Conservation (phyloP, 2,888 invertebrate species). For the Drosophila sordidapex region DNA sequence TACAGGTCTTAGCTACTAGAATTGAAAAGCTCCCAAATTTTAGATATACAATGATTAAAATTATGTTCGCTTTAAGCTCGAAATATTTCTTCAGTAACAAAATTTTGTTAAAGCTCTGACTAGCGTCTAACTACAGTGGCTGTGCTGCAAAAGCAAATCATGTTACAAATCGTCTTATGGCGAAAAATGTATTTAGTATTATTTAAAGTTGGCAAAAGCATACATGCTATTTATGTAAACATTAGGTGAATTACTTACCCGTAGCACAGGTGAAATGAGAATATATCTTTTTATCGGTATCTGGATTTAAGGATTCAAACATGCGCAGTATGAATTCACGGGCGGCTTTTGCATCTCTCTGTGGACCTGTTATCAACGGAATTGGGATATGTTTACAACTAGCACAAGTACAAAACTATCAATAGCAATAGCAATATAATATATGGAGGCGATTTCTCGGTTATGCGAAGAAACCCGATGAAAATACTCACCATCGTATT, state of each 20-base stretch:
- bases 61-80: neutral
- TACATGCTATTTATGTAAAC: constrained; percentile 6
- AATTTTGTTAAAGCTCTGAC: neutral
- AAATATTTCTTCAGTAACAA: neutral
- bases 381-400: constrained; percentile 14
- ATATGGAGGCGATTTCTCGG: neutral
- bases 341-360: constrained; percentile 98
- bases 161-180: neutral
- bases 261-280: constrained; percentile 99
- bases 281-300: constrained; percentile 99
- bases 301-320: constrained; percentile 99
- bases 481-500: constrained; percentile 97
- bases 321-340: constrained; percentile 99
- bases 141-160: constrained; percentile 10
- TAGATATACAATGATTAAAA: neutral
- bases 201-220: constrained; percentile 9
- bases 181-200: neutral
- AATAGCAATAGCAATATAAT: constrained; percentile 3
- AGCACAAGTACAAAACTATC: constrained; percentile 3
- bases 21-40: neutral
- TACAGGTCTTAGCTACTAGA: constrained; percentile 1
- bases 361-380: constrained; percentile 89
- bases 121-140: constrained; percentile 1
- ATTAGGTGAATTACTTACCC: constrained; percentile 88
- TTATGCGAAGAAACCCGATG: neutral